phyloP scores from a whole-genome alignment of 2,113 vertebrate genomes.

The Gambusia affinis region DNA sequence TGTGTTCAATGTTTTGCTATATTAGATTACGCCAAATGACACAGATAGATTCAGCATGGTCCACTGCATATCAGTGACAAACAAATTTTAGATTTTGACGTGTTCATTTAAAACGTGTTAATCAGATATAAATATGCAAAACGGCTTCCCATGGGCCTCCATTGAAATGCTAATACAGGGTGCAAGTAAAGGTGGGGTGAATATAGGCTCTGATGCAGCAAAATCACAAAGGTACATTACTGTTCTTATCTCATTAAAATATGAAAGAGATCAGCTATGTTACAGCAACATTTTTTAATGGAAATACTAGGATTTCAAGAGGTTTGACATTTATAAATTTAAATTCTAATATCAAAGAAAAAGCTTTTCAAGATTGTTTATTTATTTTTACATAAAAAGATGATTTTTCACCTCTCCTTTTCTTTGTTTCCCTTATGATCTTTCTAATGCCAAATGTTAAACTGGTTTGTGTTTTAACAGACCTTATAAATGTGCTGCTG shows the following conservation, averaged over 20 bases:
- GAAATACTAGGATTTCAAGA: slow-evolving; percentile 44
- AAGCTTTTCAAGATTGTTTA: background rate
- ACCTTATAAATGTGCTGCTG: slow-evolving; percentile 36
- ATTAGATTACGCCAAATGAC: slow-evolving; percentile 8
- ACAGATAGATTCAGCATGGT: slow-evolving; percentile 20
- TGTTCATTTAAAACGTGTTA: slow-evolving; percentile 82
- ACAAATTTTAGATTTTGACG: slow-evolving; percentile 75
- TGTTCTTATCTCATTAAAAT: slow-evolving; percentile 73
- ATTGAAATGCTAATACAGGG: slow-evolving; percentile 83
- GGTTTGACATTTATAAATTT: slow-evolving; percentile 27
- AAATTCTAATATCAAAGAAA: slow-evolving; percentile 19
- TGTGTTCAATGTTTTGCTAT: slow-evolving; percentile 36
- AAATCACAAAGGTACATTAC: slow-evolving; percentile 67
- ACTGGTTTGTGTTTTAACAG: slow-evolving; percentile 25
- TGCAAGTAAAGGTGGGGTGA: slow-evolving; percentile 79
- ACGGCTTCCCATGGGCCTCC: slow-evolving; percentile 72
- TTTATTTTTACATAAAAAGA: background rate
- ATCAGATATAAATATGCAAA: slow-evolving; percentile 85
- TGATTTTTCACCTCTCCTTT: background rate
- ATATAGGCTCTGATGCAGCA: slow-evolving; percentile 75
- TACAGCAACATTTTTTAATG: slow-evolving; percentile 57
- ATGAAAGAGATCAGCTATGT: slow-evolving; percentile 58
- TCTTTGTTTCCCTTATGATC: background rate
- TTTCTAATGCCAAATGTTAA: slow-evolving; percentile 5
- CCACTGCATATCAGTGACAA: slow-evolving; percentile 53